phyloP scores from a whole-genome alignment of 2,797 vertebrate species.

The Phylloscopus collybita region DNA sequence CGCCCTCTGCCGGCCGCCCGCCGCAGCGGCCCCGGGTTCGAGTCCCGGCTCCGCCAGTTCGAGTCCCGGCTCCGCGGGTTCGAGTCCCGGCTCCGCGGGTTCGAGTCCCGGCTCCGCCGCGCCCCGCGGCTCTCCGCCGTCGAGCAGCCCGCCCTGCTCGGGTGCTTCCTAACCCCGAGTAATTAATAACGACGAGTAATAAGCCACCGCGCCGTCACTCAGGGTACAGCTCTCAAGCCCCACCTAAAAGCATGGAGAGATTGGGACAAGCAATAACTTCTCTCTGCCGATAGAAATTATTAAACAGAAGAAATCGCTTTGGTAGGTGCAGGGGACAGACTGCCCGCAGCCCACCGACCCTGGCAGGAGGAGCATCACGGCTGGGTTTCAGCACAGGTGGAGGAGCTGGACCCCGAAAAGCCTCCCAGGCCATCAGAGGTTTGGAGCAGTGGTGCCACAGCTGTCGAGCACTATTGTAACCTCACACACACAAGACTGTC shows the following conservation, averaged over 20 bases:
- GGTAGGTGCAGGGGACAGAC: accelerated
- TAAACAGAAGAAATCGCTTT: not conserved
- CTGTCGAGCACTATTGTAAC: not conserved
- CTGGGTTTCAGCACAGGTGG: accelerated
- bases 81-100: not conserved
- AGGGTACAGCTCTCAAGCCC: not conserved
- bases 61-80: not conserved
- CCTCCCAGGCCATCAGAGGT: not conserved
- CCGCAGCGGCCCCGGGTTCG: not conserved
- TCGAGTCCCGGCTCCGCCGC: too few relatives aligned
- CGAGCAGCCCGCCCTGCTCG: too few relatives aligned
- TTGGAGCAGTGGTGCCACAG: not conserved
- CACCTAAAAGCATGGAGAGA: not conserved
- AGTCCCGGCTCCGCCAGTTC: not conserved
- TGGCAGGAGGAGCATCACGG: accelerated
- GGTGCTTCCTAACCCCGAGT: not conserved
- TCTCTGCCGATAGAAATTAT: too few relatives aligned
- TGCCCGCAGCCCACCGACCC: too few relatives aligned
- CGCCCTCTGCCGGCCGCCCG: conserved; percentile 39
- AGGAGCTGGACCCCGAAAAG: not conserved
- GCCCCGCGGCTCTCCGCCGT: not conserved
- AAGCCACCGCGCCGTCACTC: accelerated
- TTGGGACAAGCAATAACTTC: accelerated
- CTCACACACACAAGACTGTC: not conserved
- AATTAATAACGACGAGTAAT: not conserved